Percentiles rank a stretch among this genome's conserved stretches.
phyloP scores from a whole-genome alignment of 2,113 vertebrate genomes.

The Rhineura floridana region DNA sequence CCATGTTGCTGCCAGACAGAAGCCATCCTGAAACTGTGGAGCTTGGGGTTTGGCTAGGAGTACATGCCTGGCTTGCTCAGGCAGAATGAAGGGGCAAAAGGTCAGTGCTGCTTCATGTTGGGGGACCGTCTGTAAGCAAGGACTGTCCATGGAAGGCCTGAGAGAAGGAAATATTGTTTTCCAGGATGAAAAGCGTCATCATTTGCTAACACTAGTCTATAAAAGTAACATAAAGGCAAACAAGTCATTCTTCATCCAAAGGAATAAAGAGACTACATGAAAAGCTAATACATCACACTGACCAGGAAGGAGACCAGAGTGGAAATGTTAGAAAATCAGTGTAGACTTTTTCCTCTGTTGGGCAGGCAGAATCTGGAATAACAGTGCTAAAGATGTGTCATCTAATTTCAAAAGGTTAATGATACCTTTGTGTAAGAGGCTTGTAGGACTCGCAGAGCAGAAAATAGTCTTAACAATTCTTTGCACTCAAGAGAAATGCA shows the following conservation, averaged over 20 bases:
- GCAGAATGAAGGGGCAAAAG: too few relatives aligned
- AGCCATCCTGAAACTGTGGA: too few relatives aligned
- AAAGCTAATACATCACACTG: slow-evolving; percentile 60
- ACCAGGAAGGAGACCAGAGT: slow-evolving; percentile 41
- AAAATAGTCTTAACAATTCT: slow-evolving; percentile 27
- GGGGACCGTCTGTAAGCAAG: not conserved
- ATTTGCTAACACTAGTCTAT: not conserved
- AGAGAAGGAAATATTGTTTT: too few relatives aligned
- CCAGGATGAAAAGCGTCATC: not conserved
- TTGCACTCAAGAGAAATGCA: not conserved
- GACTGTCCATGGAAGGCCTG: not conserved
- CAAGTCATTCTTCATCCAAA: slow-evolving; percentile 56
- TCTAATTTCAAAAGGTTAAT: slow-evolving; percentile 26
- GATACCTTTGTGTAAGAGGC: not conserved
- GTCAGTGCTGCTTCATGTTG: not conserved
- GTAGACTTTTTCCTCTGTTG: slow-evolving; percentile 40
- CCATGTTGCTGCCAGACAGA: too few relatives aligned
- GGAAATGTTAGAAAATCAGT: slow-evolving; percentile 53
- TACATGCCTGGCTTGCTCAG: too few relatives aligned
- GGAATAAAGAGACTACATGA: too few relatives aligned
- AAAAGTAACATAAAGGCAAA: slow-evolving; percentile 40
- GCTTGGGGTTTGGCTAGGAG: too few relatives aligned
- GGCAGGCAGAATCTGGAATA: slow-evolving; percentile 45
- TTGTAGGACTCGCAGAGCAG: slow-evolving; percentile 19
- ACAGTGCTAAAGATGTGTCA: slow-evolving; percentile 41